These are phyloP conservation scores for Heliocidaris tuberculata DNA, from an alignment of 35 echinoderm and acorn worm genomes.

Conservation along the genomic window DNA sequence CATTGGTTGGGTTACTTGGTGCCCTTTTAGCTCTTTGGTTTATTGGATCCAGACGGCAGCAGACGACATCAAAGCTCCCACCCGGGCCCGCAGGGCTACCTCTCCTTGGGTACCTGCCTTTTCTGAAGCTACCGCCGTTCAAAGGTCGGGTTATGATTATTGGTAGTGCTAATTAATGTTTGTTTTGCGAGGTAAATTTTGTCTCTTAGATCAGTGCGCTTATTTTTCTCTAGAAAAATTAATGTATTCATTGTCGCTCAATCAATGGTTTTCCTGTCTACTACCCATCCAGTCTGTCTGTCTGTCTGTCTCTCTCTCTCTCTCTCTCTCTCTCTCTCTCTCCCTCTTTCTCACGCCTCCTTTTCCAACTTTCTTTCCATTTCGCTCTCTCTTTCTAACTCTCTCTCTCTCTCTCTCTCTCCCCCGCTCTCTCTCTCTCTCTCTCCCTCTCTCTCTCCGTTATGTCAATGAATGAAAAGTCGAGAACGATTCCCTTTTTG, in stretches of 20 bases:
- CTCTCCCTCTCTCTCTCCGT: no score
- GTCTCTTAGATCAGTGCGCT: no score
- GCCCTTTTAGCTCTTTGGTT: background rate
- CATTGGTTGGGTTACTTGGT: background rate
- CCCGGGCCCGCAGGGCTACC: constrained; percentile 31
- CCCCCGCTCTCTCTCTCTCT: no score
- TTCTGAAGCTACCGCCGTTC: constrained; percentile 17
- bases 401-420: no score
- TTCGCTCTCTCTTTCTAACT: no score
- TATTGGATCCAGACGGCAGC: background rate
- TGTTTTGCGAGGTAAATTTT: background rate
- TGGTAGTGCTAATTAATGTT: background rate
- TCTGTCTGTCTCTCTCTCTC: background rate
- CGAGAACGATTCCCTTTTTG: no score
- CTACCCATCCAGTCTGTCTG: background rate
- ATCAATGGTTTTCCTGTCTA: background rate
- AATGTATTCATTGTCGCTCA: background rate
- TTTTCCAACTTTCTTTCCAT: no score
- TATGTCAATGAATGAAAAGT: no score
- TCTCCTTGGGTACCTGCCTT: background rate
- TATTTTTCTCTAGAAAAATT: background rate
- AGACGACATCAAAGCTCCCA: constrained; percentile 10
- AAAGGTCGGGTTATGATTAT: background rate
- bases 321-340: no score
- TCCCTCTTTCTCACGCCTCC: no score